Evolutionary conservation across 2,797 vertebrate species (phyloP).

Genomic region (Pangasius larnaudii): DNA sequence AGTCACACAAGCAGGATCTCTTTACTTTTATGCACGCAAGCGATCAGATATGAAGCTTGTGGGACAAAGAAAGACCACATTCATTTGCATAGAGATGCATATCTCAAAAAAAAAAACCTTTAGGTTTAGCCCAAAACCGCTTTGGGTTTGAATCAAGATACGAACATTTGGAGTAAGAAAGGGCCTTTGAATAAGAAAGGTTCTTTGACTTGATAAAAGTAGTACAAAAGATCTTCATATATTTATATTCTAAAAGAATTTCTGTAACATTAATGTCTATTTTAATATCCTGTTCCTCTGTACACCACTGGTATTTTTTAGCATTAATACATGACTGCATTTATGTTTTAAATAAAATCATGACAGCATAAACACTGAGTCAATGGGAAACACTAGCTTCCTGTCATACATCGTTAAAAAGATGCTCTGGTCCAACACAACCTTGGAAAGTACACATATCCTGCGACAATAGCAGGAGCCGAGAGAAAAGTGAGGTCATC

Average conservation of each 20-base stretch:
- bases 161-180: background rate
- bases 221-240: background rate
- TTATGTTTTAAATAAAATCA: background rate
- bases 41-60: background rate
- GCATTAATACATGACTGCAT: background rate
- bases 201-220: background rate
- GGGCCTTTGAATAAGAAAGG: background rate
- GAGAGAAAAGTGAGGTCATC: conserved; percentile 29
- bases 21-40: background rate
- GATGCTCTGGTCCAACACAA: conserved; percentile 14
- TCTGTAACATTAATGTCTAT: background rate
- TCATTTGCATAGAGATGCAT: background rate
- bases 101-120: background rate
- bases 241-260: background rate
- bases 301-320: background rate
- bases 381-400: background rate
- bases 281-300: background rate
- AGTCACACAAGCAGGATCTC: background rate
- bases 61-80: background rate
- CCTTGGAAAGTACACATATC: conserved; percentile 50
- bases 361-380: background rate
- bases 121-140: background rate
- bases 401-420: conserved; percentile 41
- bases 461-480: conserved; percentile 52
- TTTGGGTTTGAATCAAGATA: background rate